Percentiles rank a stretch among this genome's conserved stretches.
phyloP scores from a whole-genome alignment of 2,113 vertebrate species.

The Melozone crissalis region DNA sequence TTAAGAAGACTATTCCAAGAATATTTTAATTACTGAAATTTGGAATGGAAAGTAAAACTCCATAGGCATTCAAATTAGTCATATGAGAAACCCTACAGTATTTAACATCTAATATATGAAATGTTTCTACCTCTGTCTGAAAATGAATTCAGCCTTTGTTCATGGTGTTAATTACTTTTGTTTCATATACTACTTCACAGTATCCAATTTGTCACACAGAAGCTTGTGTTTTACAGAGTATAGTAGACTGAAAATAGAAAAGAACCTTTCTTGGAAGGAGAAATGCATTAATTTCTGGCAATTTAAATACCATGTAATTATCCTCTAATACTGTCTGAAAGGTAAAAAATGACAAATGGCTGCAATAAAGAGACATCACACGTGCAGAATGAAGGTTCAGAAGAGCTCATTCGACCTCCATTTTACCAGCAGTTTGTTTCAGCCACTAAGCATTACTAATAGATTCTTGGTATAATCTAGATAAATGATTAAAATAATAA shows the following conservation, averaged over 20 bases:
- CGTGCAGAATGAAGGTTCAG: not conserved
- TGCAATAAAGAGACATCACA: slow-evolving; percentile 28
- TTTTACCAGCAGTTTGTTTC: slow-evolving; percentile 14
- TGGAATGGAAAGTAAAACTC: slow-evolving; percentile 19
- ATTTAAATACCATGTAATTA: slow-evolving; percentile 52
- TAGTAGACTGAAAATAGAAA: slow-evolving; percentile 3
- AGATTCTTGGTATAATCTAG: not conserved
- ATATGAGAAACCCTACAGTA: not conserved
- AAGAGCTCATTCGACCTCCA: not conserved
- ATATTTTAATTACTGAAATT: slow-evolving; percentile 43
- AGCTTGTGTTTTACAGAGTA: not conserved
- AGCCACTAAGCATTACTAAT: not conserved
- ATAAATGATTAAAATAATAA: slow-evolving; percentile 25
- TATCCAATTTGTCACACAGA: slow-evolving; percentile 18
- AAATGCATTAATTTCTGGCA: slow-evolving; percentile 35
- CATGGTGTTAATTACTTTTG: slow-evolving; percentile 35
- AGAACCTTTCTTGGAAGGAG: slow-evolving; percentile 15
- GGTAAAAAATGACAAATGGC: slow-evolving; percentile 47
- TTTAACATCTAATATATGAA: slow-evolving; percentile 12
- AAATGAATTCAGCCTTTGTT: slow-evolving; percentile 16
- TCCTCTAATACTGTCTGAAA: slow-evolving; percentile 36
- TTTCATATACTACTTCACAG: not conserved
- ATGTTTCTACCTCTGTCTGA: slow-evolving; percentile 21
- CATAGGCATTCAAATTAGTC: slow-evolving; percentile 4
- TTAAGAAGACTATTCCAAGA: slow-evolving; percentile 6